Percentiles rank a stretch among this genome's conserved stretches.
phyloP scores from a whole-genome alignment of 2,113 vertebrate species.

The Tachysurus vachellii region DNA sequence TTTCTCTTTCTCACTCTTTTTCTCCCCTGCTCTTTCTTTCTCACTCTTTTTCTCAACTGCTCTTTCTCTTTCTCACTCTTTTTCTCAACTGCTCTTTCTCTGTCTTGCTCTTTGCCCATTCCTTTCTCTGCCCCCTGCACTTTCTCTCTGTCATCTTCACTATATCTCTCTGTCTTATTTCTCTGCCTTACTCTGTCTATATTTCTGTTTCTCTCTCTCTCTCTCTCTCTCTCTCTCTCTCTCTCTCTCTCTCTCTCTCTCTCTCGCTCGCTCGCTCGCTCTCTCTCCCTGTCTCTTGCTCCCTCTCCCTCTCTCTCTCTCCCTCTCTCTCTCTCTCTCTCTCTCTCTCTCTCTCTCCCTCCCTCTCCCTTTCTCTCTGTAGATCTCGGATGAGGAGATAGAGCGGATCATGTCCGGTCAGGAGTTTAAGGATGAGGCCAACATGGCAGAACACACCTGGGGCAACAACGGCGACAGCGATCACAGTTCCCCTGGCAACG shows the following conservation, averaged over 20 bases:
- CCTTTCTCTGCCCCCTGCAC: too few relatives aligned
- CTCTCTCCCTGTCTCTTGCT: not conserved
- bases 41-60: not conserved
- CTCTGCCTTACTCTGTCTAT: not conserved
- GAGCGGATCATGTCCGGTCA: constrained; percentile 98
- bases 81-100: not conserved
- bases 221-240: not conserved
- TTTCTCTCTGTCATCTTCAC: not conserved
- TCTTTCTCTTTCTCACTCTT: not conserved
- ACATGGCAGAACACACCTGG: constrained; percentile 84
- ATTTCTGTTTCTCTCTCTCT: not conserved
- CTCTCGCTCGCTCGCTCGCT: not conserved
- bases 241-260: not conserved
- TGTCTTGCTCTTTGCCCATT: not conserved
- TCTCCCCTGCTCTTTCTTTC: not conserved
- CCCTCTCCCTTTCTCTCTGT: not conserved
- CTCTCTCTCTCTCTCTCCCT: not conserved
- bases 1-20: not conserved
- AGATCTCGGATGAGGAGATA: constrained; percentile 99
- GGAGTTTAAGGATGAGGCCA: constrained; percentile 97
- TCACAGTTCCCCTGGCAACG: constrained; percentile 95
- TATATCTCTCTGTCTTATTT: not conserved
- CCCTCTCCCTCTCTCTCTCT: not conserved
- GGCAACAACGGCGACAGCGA: constrained; percentile 97
- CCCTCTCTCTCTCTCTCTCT: not conserved